Percentiles rank a stretch among this genome's conserved stretches.
These are phyloP conservation scores for Cephalotes varians DNA, from an alignment of 2,888 invertebrate species.

Conservation along the genomic window DNA sequence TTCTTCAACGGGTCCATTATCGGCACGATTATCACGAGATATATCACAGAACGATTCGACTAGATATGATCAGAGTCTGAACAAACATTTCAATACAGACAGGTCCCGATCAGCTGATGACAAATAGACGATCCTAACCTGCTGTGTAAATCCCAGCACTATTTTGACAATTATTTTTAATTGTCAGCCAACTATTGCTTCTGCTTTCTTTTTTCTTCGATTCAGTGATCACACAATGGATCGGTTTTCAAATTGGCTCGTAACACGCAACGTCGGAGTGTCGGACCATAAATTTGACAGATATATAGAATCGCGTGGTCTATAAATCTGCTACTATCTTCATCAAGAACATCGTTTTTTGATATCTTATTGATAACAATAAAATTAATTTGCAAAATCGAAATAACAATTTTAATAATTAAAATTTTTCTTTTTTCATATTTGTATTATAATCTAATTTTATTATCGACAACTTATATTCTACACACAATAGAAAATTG, in stretches of 20 bases:
- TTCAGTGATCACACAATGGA: background rate
- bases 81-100: background rate
- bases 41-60: background rate
- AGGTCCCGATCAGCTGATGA: background rate
- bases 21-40: background rate
- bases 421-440: background rate
- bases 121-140: conserved; percentile 8
- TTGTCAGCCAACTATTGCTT: background rate
- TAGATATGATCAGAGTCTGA: background rate
- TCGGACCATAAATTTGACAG: too few species aligned
- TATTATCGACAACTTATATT: background rate
- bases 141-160: background rate
- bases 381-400: background rate
- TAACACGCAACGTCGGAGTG: background rate
- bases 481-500: background rate
- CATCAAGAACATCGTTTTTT: background rate
- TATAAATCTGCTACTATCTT: background rate
- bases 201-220: background rate
- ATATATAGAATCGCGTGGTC: background rate
- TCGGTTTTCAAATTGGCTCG: background rate
- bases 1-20: conserved; percentile 66
- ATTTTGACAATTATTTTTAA: background rate
- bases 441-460: background rate
- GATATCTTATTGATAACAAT: background rate
- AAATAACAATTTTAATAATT: background rate